A percentile compares a stretch with the other conserved stretches of the same genome.
phyloP scores from a whole-genome alignment of 1,140 invertebrate genomes.

The Nephila pilipes region DNA sequence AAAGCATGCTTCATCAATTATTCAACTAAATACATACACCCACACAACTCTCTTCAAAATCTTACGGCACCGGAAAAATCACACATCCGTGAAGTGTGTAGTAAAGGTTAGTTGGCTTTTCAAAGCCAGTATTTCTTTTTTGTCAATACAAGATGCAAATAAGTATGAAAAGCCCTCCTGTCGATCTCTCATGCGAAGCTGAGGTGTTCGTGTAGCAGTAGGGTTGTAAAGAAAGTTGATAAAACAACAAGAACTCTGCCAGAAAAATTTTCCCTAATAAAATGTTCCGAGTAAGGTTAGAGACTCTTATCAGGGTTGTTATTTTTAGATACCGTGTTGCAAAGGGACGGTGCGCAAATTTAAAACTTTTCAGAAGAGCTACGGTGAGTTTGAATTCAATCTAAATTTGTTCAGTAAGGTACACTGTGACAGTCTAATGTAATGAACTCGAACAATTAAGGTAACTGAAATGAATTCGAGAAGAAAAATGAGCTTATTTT shows the following conservation, averaged over 20 bases:
- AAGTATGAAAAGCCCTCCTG: conserved; percentile 43
- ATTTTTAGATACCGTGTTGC: conserved; percentile 48
- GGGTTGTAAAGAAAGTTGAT: conserved; percentile 67
- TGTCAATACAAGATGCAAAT: conserved; percentile 52
- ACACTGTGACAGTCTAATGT: too few species aligned
- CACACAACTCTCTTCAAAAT: not conserved
- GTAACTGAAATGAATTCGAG: too few species aligned
- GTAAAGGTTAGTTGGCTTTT: conserved; percentile 13
- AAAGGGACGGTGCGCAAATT: not conserved
- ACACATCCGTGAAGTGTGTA: conserved; percentile 32
- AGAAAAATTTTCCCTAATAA: conserved; percentile 67
- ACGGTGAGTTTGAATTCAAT: too few species aligned
- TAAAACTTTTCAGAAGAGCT: too few species aligned
- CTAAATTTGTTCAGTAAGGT: too few species aligned
- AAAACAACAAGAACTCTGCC: conserved; percentile 68
- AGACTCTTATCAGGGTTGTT: conserved; percentile 54
- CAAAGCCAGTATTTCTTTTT: conserved; percentile 22
- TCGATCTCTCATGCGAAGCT: not conserved
- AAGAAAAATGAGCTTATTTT: too few species aligned
- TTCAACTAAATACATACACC: conserved; percentile 13
- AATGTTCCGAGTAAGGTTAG: conserved; percentile 58
- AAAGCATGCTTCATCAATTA: conserved; percentile 4
- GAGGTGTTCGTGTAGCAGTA: not conserved
- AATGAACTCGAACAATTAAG: too few species aligned
- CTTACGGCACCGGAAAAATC: conserved; percentile 29